Conservation (phyloP, 2,797 vertebrate genomes). For the Loriculus beryllinus region DNA sequence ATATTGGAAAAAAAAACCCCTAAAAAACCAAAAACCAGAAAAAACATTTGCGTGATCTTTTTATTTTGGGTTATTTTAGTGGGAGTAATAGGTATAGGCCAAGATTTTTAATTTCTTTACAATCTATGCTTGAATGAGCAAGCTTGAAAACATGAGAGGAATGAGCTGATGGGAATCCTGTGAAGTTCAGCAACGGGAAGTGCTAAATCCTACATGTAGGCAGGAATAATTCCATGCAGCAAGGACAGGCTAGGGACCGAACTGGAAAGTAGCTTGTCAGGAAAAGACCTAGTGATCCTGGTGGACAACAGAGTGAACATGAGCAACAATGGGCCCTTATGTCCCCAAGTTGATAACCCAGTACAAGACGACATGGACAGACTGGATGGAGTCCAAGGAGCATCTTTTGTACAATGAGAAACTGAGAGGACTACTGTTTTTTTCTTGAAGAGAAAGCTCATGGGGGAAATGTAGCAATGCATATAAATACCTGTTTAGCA, state of each 20-base stretch:
- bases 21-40: background rate
- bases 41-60: background rate
- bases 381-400: background rate
- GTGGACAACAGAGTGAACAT: background rate
- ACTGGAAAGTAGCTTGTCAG: background rate
- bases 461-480: accelerated
- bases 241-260: background rate
- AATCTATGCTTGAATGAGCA: background rate
- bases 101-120: background rate
- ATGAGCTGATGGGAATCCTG: background rate
- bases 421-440: background rate
- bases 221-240: background rate
- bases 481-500: background rate
- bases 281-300: background rate
- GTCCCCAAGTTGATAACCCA: background rate
- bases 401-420: background rate
- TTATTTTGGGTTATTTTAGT: background rate
- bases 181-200: background rate
- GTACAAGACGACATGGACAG: background rate
- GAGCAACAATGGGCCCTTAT: background rate
- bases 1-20: background rate
- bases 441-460: background rate
- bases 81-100: background rate
- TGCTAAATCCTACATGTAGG: background rate
- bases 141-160: background rate